Evolutionary conservation across 2,113 vertebrate genomes (phyloP).

Genomic region (Cygnus buccinator): DNA sequence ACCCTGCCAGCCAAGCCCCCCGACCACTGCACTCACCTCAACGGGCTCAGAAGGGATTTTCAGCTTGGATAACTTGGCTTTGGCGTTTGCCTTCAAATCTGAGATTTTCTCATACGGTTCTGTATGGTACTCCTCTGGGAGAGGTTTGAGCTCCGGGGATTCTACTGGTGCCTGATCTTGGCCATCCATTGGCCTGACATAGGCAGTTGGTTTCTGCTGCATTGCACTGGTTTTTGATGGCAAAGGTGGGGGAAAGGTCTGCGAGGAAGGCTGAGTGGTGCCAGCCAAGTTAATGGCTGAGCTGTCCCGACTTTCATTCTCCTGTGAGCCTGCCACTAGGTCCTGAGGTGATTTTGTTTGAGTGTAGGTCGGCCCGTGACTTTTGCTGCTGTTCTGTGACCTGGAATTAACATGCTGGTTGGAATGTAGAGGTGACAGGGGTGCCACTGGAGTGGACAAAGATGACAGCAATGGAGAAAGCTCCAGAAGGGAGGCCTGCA

Average conservation of each 20-base stretch:
- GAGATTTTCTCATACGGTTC: slow-evolving; percentile 77
- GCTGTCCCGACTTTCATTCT: slow-evolving; percentile 71
- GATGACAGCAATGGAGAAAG: slow-evolving; percentile 73
- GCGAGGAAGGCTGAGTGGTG: slow-evolving; percentile 77
- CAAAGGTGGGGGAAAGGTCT: slow-evolving; percentile 83
- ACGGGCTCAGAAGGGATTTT: slow-evolving; percentile 80
- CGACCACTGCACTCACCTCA: slow-evolving; percentile 82
- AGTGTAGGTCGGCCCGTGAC: slow-evolving; percentile 40
- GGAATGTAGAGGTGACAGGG: slow-evolving; percentile 84
- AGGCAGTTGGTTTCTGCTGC: slow-evolving; percentile 93
- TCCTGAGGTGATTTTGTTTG: slow-evolving; percentile 61
- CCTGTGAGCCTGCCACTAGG: slow-evolving; percentile 25
- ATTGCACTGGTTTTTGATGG: slow-evolving; percentile 85
- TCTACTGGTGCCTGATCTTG: slow-evolving; percentile 88
- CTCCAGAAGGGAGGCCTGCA: slow-evolving; percentile 24
- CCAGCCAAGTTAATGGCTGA: slow-evolving; percentile 64
- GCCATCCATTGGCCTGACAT: slow-evolving; percentile 95
- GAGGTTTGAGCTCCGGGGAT: slow-evolving; percentile 88
- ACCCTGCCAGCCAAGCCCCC: accelerated
- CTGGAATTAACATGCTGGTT: slow-evolving; percentile 76
- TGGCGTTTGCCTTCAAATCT: slow-evolving; percentile 78
- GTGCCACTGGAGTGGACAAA: slow-evolving; percentile 76
- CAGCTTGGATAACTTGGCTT: slow-evolving; percentile 79
- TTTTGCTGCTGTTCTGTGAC: slow-evolving; percentile 60
- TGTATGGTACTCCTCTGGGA: slow-evolving; percentile 76